Base-by-base conservation (phyloP, 2,797 vertebrate species). In the Rhinichthys osculus region DNA sequence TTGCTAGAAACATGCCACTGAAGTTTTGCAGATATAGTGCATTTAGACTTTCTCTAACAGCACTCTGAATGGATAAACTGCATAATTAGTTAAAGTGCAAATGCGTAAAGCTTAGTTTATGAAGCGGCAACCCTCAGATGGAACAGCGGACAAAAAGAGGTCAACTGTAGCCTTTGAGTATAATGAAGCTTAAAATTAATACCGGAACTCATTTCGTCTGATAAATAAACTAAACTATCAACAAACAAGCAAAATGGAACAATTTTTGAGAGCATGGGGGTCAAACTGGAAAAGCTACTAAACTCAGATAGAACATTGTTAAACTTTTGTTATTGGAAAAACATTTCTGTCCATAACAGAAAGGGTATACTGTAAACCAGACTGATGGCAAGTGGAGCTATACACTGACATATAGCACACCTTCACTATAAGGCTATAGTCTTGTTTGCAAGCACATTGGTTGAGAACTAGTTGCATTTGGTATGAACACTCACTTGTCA, bases 121-220 rank as follows among this genome's bases (percentile, higher is more conserved):
- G 27, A 38, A 76, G 42, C 13, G 2, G 27, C 42, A 82, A 73
- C 3, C 11, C 19, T 73, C 27, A 38, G 71, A 66, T 50, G 57
- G 5, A 66, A 52, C 16, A 76, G 57, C 42, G 13, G 42, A 66
- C 57, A 83, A 76, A 74, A 74, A 76, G 38, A 83, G 82, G 42
- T 76, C 42, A 83, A 19, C 42, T 50, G 81, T 66, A 76, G 42
- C 71, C 9, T 83, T 19, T 38, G 44, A 52, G 82, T 52, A 76
- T 27, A 83, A 76, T 83, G 57, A 42, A 82, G 81, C 38, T 42
- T 62, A 47, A 59, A 47, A 62, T 82, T 5, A 82, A 59, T 33
- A 59, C n/a, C 2, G 52, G 11, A 72, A 21, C 52, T 82, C 52
- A 62, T 82, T 42, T 82, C 6, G 16, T 59, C n/a, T 50, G 30